Evolutionary conservation across 2,113 vertebrate genomes (phyloP), one percentile per base, ranked within the genome.

Genomic region (Calidris pugnax): DNA sequence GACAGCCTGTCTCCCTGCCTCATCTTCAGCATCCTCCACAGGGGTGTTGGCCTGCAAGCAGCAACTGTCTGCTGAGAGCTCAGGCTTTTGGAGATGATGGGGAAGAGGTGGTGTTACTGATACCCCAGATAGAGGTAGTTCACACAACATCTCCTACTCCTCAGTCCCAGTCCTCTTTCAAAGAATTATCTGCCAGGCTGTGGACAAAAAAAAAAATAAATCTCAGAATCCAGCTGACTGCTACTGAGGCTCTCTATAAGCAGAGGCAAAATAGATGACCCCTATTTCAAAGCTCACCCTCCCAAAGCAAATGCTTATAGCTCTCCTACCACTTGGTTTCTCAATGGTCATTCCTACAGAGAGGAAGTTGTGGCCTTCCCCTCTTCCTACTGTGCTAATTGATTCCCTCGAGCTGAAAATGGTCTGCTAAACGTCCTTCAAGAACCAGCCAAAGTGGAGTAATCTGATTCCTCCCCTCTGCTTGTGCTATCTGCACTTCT

Each of bases 341-440:
- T 89, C 81, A 72, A 48, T 53, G 81, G 80, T 68, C 81, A 75
- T 67, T 95, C 91, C 69, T 53, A 82, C 23, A 17, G 64, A 64
- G 77, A 89, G 19, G 39, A 95, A 95, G 94, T 91, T 71, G 87
- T 18, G 69, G 51, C 64, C 43, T 91, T 85, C 39, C 7, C 76
- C 55, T 4, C 6, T 7, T 87, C 91, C 84, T 71, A 35, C 89
- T 87, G 87, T 57, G 84, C 51, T 92, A 92, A 93, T 77, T 87
- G 51, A 84, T 81, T 69, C 86, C 85, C 69, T 96, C 84, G 59
- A 91, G 53, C 86, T 91, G 89, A 92, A 95, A 94, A 78, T 39
- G 45, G 68, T 60, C 68, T 87, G 80, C 53, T 89, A 94, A 95
- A 87, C 82, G 69, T 66, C 73, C 57, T 95, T 91, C 69, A 72